phyloP scores from a whole-genome alignment of 2,113 vertebrate species.

The Pollimyrus isidori region DNA sequence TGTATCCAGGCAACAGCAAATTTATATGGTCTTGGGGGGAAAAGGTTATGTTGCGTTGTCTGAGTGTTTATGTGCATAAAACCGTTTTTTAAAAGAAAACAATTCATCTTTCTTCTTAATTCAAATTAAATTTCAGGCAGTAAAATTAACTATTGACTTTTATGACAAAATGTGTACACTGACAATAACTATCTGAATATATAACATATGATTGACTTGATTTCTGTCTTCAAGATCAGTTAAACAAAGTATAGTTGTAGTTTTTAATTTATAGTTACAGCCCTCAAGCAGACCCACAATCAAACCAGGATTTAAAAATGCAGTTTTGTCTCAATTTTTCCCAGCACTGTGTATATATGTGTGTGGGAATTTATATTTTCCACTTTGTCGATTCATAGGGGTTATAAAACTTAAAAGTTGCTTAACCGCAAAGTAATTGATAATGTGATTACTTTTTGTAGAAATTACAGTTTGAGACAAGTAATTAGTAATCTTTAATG shows the following conservation, averaged over 20 bases:
- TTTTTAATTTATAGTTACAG: neutral
- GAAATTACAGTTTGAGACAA: neutral
- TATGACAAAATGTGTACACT: neutral
- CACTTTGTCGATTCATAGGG: neutral
- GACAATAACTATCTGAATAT: neutral
- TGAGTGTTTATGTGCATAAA: neutral
- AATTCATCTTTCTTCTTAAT: neutral
- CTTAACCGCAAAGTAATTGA: neutral
- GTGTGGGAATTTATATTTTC: neutral
- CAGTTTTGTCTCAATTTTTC: no score
- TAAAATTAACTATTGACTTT: neutral
- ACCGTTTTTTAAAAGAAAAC: neutral
- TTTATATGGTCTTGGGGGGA: neutral
- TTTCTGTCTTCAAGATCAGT: neutral
- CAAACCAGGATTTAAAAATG: no score
- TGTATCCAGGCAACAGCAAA: slow-evolving; percentile 10
- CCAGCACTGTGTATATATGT: no score
- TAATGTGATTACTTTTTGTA: neutral
- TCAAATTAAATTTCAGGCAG: neutral
- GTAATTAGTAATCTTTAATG: neutral
- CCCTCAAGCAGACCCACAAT: neutral
- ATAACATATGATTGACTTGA: neutral
- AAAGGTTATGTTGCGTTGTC: neutral
- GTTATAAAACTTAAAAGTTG: neutral
- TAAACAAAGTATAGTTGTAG: neutral